Base-by-base conservation (phyloP, 2,888 invertebrate species). In the Stramonita haemastoma region DNA sequence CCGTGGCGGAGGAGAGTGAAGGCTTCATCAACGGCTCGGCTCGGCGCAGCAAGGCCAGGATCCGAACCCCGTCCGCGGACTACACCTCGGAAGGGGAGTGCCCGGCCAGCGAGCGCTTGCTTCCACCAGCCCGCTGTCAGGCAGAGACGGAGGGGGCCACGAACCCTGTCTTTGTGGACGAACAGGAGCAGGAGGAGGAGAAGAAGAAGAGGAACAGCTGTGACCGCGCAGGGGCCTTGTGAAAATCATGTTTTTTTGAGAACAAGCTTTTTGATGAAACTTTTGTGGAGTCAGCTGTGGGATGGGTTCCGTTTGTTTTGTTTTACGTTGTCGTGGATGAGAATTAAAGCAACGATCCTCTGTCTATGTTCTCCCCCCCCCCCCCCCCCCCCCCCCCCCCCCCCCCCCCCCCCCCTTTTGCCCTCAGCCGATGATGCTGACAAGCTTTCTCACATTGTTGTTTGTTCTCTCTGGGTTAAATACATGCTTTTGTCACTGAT, bases 91-190 rank as follows among this genome's bases (percentile, higher is more conserved):
- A 88, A 15, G 56, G 70, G 2, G 89, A 85, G 66, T 13, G 34
- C 73, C 84, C 60, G 85, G 89, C 89, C 15, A 85, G 89, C 32
- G 85, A 89, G 85, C 32, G 83, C 4, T 66, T 89, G 70, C 89
- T 89, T 22, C 85, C 84, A 17, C 85, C 84, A 17, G 66, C n/a
- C 46, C 36, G 26, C 17, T 26, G 5, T 19, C 77, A 73, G 34
- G 46, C 19, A 15, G 88, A 34, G 56, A 57, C 19, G 29, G 87
- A 34, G 29, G 88, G 88, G 11, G 84, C 84, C 8, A 5, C 32
- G 26, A 88, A 88, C 29, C 88, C 88, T 11, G 84, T 88, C n/a
- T 88, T 88, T 29, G 88, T 88, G 19, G 85, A 89, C n/a, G 89
- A 85, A 4, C 32, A 29, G 32, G 89, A 89, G 46, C 73, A 73